phyloP scores from a whole-genome alignment of 64 coral and sea anemone genomes.

The Actinia equina region DNA sequence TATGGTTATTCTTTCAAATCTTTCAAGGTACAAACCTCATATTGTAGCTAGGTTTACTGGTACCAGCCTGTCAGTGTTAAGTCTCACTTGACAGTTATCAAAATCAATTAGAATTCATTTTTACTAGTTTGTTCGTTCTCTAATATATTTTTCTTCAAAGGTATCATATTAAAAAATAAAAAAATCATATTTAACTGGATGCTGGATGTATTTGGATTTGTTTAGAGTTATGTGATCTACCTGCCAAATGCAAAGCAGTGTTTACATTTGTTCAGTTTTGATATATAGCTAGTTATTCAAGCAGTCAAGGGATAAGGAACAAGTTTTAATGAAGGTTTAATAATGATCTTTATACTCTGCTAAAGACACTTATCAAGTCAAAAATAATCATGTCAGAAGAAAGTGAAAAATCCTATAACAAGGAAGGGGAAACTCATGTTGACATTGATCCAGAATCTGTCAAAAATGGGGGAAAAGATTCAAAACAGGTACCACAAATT shows the following conservation, averaged over 20 bases:
- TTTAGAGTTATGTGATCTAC: not conserved
- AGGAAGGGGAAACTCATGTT: not conserved
- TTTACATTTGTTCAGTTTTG: not conserved
- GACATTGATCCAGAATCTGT: slow-evolving; percentile 1
- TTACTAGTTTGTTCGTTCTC: not conserved
- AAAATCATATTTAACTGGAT: not conserved
- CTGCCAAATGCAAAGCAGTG: not conserved
- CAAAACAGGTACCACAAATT: not conserved
- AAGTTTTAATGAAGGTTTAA: not conserved
- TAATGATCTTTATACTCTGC: not conserved
- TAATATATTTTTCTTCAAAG: not conserved
- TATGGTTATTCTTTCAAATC: no score
- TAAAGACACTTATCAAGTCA: not conserved
- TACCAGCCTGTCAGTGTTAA: not conserved
- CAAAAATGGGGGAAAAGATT: not conserved
- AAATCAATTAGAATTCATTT: not conserved
- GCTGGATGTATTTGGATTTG: not conserved
- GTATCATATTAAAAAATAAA: not conserved
- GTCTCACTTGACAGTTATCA: not conserved
- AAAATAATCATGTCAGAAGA: not conserved
- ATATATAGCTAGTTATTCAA: not conserved
- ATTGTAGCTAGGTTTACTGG: not conserved
- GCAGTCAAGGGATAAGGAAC: not conserved
- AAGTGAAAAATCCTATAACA: not conserved
- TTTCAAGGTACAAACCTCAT: no score